Evolutionary conservation across 2,888 invertebrate genomes (phyloP).

Genomic region (Esperia sulphurella): DNA sequence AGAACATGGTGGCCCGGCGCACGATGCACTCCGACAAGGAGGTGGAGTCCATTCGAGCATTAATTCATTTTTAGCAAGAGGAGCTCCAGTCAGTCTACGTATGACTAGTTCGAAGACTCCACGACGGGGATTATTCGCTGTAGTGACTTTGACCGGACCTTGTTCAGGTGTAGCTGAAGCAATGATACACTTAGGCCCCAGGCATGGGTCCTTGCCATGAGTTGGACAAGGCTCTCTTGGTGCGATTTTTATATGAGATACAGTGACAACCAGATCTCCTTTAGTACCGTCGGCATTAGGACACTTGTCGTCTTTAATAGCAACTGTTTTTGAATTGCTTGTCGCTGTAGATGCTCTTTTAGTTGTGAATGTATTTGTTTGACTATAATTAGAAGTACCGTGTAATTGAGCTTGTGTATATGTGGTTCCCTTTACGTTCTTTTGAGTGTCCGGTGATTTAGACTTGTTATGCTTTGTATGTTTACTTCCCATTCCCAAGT

Average conservation of each 20-base stretch:
- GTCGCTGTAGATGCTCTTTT: conserved; percentile 28
- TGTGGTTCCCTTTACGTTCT: conserved; percentile 16
- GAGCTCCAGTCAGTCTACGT: conserved; percentile 58
- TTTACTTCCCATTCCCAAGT: conserved; percentile 49
- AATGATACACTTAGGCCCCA: conserved; percentile 54
- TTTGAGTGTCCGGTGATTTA: background rate
- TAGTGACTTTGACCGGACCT: conserved; percentile 54
- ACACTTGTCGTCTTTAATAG: conserved; percentile 36
- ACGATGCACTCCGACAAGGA: conserved; percentile 37
- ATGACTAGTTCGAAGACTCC: conserved; percentile 69
- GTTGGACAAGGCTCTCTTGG: conserved; percentile 52
- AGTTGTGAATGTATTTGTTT: conserved; percentile 26
- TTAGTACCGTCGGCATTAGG: conserved; percentile 16
- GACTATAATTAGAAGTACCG: conserved; percentile 21
- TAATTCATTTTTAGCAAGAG: conserved; percentile 63
- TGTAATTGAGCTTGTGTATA: conserved; percentile 16
- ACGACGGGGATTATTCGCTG: conserved; percentile 54
- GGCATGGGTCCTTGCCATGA: conserved; percentile 49
- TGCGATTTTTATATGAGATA: conserved; percentile 60
- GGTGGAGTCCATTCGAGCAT: conserved; percentile 73
- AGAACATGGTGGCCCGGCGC: conserved; percentile 31
- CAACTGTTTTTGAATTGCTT: conserved; percentile 37
- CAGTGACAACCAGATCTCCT: conserved; percentile 52
- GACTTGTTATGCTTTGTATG: background rate
- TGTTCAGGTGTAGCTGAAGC: conserved; percentile 34